phyloP scores from a whole-genome alignment of 2,797 vertebrate genomes.

The Psittacula derbiana region DNA sequence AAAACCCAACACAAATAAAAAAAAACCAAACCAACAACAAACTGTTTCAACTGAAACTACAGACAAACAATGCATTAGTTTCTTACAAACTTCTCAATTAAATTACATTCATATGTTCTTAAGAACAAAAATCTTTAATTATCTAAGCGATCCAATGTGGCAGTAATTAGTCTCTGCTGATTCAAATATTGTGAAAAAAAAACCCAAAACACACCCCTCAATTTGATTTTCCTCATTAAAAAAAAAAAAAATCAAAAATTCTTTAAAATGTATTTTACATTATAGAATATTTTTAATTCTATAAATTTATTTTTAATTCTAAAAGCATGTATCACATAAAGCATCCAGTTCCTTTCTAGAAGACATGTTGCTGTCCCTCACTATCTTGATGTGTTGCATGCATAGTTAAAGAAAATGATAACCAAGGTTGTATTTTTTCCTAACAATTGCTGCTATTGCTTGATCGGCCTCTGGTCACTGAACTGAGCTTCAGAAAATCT shows the following conservation, averaged over 20 bases:
- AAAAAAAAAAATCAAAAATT: not conserved
- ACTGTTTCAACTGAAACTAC: slow-evolving; percentile 19
- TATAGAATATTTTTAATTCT: not conserved
- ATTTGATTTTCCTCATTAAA: not conserved
- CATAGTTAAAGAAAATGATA: not conserved
- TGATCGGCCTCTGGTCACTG: not conserved
- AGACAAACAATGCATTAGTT: slow-evolving; percentile 44
- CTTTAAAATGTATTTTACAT: not conserved
- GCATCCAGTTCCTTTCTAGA: not conserved
- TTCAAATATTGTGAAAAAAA: slow-evolving; percentile 20
- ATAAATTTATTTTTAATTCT: not conserved
- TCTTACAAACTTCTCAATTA: slow-evolving; percentile 48
- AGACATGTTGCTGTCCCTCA: not conserved
- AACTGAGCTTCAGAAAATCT: not conserved
- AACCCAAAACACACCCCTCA: not conserved
- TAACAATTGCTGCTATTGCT: not conserved
- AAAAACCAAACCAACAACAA: not conserved
- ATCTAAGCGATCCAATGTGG: slow-evolving; percentile 50
- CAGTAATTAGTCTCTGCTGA: slow-evolving; percentile 31
- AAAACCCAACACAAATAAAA: not conserved
- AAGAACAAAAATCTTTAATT: slow-evolving; percentile 53
- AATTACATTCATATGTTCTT: slow-evolving; percentile 58
- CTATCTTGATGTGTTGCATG: not conserved
- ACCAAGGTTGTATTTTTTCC: not conserved
- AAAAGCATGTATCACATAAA: not conserved